These are phyloP conservation scores for Phrynocephalus forsythii DNA, from an alignment of 2,797 vertebrate genomes.

Conservation along the genomic window DNA sequence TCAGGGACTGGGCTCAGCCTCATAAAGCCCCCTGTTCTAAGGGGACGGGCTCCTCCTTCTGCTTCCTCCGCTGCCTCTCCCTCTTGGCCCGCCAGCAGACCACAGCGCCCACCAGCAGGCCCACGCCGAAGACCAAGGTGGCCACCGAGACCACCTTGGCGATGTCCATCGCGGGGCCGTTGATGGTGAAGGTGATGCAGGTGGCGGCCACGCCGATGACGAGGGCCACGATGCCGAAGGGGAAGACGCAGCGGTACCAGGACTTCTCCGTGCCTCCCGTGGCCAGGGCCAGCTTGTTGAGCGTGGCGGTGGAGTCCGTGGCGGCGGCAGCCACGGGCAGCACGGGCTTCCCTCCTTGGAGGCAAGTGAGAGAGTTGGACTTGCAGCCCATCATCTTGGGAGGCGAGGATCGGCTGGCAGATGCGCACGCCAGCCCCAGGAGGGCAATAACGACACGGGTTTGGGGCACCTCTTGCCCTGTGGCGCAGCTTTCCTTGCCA, in stretches of 20 bases:
- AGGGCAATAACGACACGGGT: too few species aligned
- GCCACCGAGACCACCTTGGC: conserved; percentile 90
- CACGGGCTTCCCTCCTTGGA: conserved; percentile 77
- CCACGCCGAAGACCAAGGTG: conserved; percentile 75
- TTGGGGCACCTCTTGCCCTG: not conserved
- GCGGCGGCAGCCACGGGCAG: conserved; percentile 74
- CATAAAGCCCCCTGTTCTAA: conserved; percentile 72
- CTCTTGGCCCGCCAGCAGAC: conserved; percentile 75
- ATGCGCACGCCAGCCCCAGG: rapidly evolving
- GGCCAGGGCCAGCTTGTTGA: conserved; percentile 91
- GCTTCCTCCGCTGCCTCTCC: conserved; percentile 66
- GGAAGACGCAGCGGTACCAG: conserved; percentile 75
- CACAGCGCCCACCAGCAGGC: conserved; percentile 72
- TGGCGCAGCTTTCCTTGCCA: rapidly evolving
- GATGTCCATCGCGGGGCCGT: conserved; percentile 85
- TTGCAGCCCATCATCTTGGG: conserved; percentile 86
- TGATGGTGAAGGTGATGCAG: conserved; percentile 90
- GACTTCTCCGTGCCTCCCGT: conserved; percentile 78
- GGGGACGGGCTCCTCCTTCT: conserved; percentile 65
- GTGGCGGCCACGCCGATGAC: conserved; percentile 91
- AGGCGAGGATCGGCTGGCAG: rapidly evolving
- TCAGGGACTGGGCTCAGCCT: conserved; percentile 33
- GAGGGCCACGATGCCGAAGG: conserved; percentile 88
- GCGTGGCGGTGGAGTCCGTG: conserved; percentile 84
- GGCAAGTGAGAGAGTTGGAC: conserved; percentile 78